phyloP scores from a whole-genome alignment of 1,140 invertebrate species.

The Trachymyrmex septentrionalis region DNA sequence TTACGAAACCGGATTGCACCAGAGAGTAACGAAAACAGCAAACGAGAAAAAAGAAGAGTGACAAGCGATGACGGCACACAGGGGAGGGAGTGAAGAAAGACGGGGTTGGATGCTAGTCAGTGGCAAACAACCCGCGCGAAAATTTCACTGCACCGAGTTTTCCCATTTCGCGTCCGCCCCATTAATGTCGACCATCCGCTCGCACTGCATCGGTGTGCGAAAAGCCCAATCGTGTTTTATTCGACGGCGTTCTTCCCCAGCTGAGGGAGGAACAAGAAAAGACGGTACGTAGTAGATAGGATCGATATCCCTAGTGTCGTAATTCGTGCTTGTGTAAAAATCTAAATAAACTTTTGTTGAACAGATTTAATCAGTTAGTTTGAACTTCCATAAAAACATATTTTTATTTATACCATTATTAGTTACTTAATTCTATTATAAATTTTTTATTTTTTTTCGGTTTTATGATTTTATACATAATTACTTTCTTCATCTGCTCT shows the following conservation, averaged over 20 bases:
- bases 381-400: background rate
- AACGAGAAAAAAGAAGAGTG: conserved; percentile 7
- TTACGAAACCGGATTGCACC: conserved; percentile 6
- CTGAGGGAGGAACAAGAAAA: background rate
- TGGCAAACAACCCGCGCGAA: conserved; percentile 64
- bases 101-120: conserved; percentile 46
- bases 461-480: background rate
- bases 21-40: conserved; percentile 27
- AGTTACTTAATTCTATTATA: background rate
- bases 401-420: background rate
- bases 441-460: background rate
- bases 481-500: background rate
- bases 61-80: conserved; percentile 20
- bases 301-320: conserved; percentile 43
- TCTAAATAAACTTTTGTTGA: background rate
- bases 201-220: conserved; percentile 46
- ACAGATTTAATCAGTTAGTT: background rate
- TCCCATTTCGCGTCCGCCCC: conserved; percentile 67
- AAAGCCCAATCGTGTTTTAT: conserved; percentile 77
- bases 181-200: conserved; percentile 72
- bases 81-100: background rate
- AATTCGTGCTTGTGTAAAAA: background rate
- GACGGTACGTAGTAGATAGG: background rate
- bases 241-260: conserved; percentile 49
- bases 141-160: conserved; percentile 73